Evolutionary conservation across 2,113 vertebrate species (phyloP).

Genomic region (Marmota monax): DNA sequence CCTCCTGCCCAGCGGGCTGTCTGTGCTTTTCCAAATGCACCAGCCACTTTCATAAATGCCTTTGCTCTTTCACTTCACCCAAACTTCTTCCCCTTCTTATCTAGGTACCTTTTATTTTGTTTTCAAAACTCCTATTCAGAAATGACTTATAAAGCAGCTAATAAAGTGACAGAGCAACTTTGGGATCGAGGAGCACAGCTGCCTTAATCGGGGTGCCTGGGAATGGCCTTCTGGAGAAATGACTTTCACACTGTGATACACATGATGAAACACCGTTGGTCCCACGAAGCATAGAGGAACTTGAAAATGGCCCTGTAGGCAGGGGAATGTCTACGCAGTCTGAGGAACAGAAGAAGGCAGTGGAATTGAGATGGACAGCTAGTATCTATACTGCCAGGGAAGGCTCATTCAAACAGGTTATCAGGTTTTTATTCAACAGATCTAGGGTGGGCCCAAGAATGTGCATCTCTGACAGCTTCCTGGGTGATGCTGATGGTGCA

Average conservation of each 20-base stretch:
- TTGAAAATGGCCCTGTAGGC: not conserved
- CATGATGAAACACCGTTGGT: not conserved
- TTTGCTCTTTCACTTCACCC: not conserved
- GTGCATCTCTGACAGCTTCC: not conserved
- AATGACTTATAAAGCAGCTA: not conserved
- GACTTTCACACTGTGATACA: not conserved
- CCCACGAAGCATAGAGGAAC: not conserved
- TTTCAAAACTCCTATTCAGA: constrained; percentile 6
- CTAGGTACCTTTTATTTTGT: not conserved
- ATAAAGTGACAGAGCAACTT: not conserved
- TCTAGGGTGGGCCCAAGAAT: not conserved
- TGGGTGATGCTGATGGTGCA: not conserved
- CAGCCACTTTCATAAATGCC: not conserved
- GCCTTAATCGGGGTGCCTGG: not conserved
- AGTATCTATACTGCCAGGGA: not conserved
- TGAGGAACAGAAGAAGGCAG: not conserved
- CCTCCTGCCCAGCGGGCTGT: not conserved
- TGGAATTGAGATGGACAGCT: too few relatives aligned
- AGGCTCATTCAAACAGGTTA: not conserved
- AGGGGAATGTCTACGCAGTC: not conserved
- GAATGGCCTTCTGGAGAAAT: not conserved
- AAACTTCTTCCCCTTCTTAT: not conserved
- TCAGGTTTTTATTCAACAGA: not conserved
- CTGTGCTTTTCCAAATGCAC: not conserved
- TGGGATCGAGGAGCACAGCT: too few relatives aligned